Evolutionary conservation across 2,113 vertebrate species (phyloP), one percentile per base, ranked within the genome.

Genomic region (Poecile atricapillus): DNA sequence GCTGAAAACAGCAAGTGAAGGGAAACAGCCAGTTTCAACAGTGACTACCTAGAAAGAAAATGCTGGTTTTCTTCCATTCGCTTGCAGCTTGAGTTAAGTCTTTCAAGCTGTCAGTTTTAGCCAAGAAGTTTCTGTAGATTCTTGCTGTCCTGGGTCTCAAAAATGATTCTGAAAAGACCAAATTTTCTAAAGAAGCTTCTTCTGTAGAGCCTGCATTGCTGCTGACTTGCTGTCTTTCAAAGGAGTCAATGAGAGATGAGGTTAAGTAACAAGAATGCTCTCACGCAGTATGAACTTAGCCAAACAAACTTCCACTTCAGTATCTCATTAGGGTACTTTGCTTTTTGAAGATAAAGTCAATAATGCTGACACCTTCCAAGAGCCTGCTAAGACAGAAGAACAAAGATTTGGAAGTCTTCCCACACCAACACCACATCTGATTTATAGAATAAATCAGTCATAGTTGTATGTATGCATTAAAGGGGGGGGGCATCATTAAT

Each of bases 1-100:
- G 17, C 46, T 95, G 47, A 87, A 55, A 87, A 70, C 64, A 96
- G 77, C 47, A 95, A 94, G 84, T n/a, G 37, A 93, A 94, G 71
- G 58, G 59, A 88, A 94, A 87, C 25, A 35, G 19, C 64, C 69
- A 14, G 46, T 77, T 91, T 93, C 37, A 80, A 50, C 22, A 63
- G 13, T 28, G n/a, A 33, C 76, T 84, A 14, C 71, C 30, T 58
- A 73, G 35, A 16, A 76, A 76, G 41, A 79, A 89, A 43, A 73
- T 37, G 30, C 28, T 67, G n/a, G 31, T 71, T 65, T 55, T 14
- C 28, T 93, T 90, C 62, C 33, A 41, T 46, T 68, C 77, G 53
- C 50, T 68, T 88, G 55, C n/a, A 53, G 50, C 46, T 63, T 59
- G 27, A 71, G 15, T 49, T 73, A 77, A 73, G 33, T 60, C 28